phyloP scores from a whole-genome alignment of 1,140 invertebrate species.

The Myzus persicae region DNA sequence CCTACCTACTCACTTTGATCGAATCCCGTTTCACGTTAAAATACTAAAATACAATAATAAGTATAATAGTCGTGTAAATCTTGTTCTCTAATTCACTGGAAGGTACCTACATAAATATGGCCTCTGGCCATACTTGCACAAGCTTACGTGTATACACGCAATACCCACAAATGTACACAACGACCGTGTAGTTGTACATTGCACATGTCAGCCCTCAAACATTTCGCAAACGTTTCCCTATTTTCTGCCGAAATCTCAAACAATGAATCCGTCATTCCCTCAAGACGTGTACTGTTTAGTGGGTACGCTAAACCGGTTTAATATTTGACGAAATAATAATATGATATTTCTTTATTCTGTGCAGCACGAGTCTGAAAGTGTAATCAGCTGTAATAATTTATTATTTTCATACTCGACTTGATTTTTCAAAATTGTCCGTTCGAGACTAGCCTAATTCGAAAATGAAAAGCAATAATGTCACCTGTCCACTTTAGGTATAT shows the following conservation, averaged over 20 bases:
- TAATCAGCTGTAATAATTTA: conserved; percentile 37
- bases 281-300: neutral
- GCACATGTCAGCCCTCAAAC: neutral
- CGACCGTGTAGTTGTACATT: too few species aligned
- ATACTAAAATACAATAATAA: neutral
- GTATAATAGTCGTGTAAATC: neutral
- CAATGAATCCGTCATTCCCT: neutral
- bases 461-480: neutral
- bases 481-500: neutral
- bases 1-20: neutral
- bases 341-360: neutral
- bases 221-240: conserved; percentile 20
- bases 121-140: neutral
- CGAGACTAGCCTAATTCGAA: neutral
- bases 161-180: neutral
- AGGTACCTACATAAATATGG: neutral
- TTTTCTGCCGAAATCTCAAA: neutral
- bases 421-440: neutral
- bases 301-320: neutral
- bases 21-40: neutral
- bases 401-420: neutral
- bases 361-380: neutral
- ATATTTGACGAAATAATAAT: neutral
- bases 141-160: neutral
- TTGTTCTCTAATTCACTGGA: neutral